Evolutionary conservation across 2,888 invertebrate genomes (phyloP).

Genomic region (Arctia plantaginis): DNA sequence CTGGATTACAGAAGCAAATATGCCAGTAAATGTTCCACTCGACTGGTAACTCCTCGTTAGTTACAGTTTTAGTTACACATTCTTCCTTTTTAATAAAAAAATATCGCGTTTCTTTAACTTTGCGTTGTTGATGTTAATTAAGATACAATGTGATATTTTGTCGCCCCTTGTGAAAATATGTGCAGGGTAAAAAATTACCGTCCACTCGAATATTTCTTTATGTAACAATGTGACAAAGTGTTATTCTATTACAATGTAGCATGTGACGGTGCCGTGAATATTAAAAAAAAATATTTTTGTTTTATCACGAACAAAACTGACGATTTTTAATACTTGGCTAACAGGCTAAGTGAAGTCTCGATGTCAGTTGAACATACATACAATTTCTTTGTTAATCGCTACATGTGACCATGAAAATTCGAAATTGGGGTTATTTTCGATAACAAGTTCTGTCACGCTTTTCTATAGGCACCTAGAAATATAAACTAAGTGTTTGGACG

Average conservation of each 20-base stretch:
- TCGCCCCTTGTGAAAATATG: slow-evolving; percentile 29
- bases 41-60: background rate
- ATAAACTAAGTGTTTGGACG: background rate
- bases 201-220: slow-evolving; percentile 23
- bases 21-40: slow-evolving; percentile 21
- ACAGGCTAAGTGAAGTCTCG: background rate
- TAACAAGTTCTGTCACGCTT: background rate
- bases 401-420: background rate
- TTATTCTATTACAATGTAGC: background rate
- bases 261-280: background rate
- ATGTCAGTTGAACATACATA: background rate
- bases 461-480: background rate
- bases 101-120: slow-evolving; percentile 27
- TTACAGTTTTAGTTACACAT: slow-evolving; percentile 3
- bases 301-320: background rate
- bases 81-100: slow-evolving; percentile 25
- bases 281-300: background rate
- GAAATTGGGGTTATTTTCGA: background rate
- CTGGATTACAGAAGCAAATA: slow-evolving; percentile 36
- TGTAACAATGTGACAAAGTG: slow-evolving; percentile 9
- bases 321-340: background rate
- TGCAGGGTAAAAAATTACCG: slow-evolving; percentile 24
- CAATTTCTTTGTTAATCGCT: background rate
- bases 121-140: slow-evolving; percentile 40
- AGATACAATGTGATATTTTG: slow-evolving; percentile 38